Evolutionary conservation across 2,888 invertebrate species (phyloP).

Genomic region (Eulithis testata): DNA sequence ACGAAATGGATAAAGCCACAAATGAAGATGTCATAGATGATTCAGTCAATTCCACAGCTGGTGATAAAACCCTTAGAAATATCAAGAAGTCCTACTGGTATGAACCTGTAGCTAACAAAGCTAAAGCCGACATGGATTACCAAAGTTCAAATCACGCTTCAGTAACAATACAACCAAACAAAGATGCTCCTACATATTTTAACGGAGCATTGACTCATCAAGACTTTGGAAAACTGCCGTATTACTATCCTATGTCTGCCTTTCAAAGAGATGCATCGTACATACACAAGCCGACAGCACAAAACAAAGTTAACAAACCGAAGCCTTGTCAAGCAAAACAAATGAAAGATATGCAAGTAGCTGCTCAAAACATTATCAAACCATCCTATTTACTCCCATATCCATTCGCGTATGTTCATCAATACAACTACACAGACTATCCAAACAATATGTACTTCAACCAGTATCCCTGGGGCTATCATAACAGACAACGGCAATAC

Average conservation of each 20-base stretch:
- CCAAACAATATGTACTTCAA: slow-evolving; percentile 36
- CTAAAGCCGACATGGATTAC: slow-evolving; percentile 45
- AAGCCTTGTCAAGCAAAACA: slow-evolving; percentile 21
- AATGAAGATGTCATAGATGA: slow-evolving; percentile 48
- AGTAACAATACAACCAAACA: slow-evolving; percentile 32
- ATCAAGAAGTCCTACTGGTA: slow-evolving; percentile 57
- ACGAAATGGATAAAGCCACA: slow-evolving; percentile 61
- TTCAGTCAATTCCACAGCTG: slow-evolving; percentile 29
- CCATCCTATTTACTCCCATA: slow-evolving; percentile 59
- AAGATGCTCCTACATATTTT: slow-evolving; percentile 46
- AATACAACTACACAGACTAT: slow-evolving; percentile 45
- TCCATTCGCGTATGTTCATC: slow-evolving; percentile 60
- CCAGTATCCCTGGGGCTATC: slow-evolving; percentile 51
- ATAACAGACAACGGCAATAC: slow-evolving; percentile 44
- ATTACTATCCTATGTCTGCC: slow-evolving; percentile 61
- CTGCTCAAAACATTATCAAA: slow-evolving; percentile 43
- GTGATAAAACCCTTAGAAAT: slow-evolving; percentile 24
- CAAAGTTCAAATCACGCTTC: slow-evolving; percentile 30
- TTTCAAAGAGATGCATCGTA: slow-evolving; percentile 65
- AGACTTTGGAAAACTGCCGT: slow-evolving; percentile 59
- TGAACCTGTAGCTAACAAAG: slow-evolving; percentile 51
- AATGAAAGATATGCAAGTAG: slow-evolving; percentile 19
- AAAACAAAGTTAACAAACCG: slow-evolving; percentile 1
- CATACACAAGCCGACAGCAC: slow-evolving; percentile 40
- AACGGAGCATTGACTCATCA: slow-evolving; percentile 45